Conservation (phyloP, 2,113 vertebrate genomes). For the Grammomys surdaster region DNA sequence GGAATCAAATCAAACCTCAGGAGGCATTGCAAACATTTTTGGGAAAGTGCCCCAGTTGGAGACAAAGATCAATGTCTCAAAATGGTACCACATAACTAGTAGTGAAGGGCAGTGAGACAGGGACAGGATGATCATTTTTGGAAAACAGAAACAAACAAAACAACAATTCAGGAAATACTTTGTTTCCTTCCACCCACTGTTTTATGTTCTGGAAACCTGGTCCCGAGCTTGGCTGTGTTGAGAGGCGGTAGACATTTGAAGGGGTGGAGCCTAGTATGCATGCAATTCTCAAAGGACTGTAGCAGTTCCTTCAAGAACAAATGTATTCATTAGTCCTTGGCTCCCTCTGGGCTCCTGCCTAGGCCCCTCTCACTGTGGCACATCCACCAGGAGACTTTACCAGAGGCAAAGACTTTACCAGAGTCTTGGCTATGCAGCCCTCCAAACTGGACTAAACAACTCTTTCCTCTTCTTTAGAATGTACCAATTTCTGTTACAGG, state of each 20-base stretch:
- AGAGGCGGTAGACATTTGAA: neutral
- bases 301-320: neutral
- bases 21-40: neutral
- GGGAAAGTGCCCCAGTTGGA: neutral
- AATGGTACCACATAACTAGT: neutral
- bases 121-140: neutral
- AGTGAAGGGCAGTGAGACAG: neutral
- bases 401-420: neutral
- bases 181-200: no score
- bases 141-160: neutral
- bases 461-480: neutral
- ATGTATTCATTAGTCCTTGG: neutral
- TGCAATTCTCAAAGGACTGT: neutral
- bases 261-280: no score
- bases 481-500: neutral
- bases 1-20: constrained; percentile 29
- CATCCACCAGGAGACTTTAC: neutral
- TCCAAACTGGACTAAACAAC: neutral
- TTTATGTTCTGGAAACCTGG: neutral
- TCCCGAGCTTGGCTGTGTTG: no score
- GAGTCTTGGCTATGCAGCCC: neutral
- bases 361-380: neutral
- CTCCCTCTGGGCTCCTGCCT: neutral
- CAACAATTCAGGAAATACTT: neutral
- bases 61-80: neutral